Conservation (phyloP, 2,888 invertebrate genomes). For the Lycocerus yunnanus region DNA sequence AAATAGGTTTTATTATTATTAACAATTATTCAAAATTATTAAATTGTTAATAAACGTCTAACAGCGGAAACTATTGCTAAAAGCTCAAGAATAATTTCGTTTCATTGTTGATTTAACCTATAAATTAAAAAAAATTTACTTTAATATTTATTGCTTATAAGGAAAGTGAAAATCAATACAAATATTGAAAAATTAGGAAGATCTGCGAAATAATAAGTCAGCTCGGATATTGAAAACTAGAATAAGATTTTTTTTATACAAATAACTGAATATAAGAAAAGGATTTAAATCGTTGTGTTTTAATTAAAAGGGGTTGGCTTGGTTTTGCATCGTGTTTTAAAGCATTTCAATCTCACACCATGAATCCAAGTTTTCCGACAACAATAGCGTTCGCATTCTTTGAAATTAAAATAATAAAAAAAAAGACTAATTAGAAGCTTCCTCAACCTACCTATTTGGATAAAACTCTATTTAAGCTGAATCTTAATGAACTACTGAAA, state of each 20-base stretch:
- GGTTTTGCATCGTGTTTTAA: not conserved
- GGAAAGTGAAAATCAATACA: no score
- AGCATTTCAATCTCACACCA: not conserved
- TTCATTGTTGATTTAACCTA: no score
- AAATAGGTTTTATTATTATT: no score
- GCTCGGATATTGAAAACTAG: not conserved
- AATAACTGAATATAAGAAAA: not conserved
- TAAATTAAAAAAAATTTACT: no score
- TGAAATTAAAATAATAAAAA: not conserved
- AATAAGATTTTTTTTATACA: not conserved
- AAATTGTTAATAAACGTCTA: no score
- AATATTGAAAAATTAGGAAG: not conserved
- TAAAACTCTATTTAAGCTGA: not conserved
- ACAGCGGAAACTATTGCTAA: no score
- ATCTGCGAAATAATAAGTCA: not conserved
- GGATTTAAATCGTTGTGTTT: not conserved
- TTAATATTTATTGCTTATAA: no score
- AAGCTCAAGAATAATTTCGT: no score
- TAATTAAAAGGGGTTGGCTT: not conserved
- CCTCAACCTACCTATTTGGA: not conserved
- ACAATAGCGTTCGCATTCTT: not conserved
- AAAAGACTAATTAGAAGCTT: not conserved
- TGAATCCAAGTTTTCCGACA: not conserved
- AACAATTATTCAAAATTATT: no score
- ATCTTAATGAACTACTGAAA: no score